Base-by-base conservation (phyloP, 1,140 invertebrate species). In the Tetramorium alpestre region DNA sequence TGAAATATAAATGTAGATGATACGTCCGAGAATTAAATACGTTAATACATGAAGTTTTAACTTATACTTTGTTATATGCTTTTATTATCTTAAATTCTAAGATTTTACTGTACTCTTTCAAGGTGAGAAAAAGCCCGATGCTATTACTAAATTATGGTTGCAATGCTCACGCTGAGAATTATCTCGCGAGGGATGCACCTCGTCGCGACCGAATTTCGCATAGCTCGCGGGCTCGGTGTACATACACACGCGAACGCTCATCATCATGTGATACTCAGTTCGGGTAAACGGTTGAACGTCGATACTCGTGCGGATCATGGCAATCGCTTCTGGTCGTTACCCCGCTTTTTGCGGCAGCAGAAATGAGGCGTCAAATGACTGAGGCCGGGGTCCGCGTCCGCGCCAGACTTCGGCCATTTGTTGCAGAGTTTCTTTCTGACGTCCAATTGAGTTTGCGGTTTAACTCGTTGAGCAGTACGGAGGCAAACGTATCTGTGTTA, bases 301-400 rank as follows among this genome's bases (percentile, higher is more conserved):
- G 89, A 90, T 90, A 90, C 88, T 58, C 78, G 38, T 25, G 75
- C 88, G 60, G 85, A 58, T 87, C 38, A 62, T 72, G 75, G 85
- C 77, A 90, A 82, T 88, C 76, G 72, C 13, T 82, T 82, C 65
- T 76, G 89, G 90, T 92, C 92, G 89, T 93, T 93, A 93, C 84
- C 85, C 75, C 60, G 86, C 76, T 93, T 93, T 92, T 92, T 92
- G 87, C 87, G 78, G 86, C 82, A 87, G 78, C 90, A 92, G 88
- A 93, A 93, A 93, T 93, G 92, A 93, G 92, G 92, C 92, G 91
- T 93, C 92, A 93, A 93, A 93, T 92, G 92, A 93, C 92, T 90
- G 85, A 91, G 88, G 88, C 76, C 85, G 76, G 88, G 65, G 86
- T 47, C 54, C 67, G 76, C 90, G 92, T 92, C 92, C 78, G 80